Percentiles rank a stretch among this genome's conserved stretches.
Conservation (phyloP, 2,113 vertebrate species). For the Lampris megalopsis region DNA sequence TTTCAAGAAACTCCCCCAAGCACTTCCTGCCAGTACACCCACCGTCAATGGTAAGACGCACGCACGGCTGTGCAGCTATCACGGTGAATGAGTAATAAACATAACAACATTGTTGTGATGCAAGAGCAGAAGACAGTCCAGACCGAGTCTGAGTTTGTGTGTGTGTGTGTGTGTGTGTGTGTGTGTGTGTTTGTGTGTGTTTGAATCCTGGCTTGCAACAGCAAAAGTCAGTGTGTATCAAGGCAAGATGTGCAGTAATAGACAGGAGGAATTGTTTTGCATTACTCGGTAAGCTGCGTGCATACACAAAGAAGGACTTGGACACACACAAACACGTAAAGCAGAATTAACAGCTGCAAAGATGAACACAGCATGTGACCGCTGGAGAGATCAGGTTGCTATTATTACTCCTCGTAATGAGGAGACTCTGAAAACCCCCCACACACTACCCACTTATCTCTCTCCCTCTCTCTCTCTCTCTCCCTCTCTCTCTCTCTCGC, state of each 20-base stretch:
- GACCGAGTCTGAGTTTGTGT: constrained; percentile 19
- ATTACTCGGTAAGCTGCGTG: not conserved
- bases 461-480: not conserved
- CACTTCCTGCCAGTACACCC: not conserved
- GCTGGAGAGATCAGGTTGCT: constrained; percentile 43
- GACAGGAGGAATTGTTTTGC: too few relatives aligned
- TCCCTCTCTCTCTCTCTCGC: not conserved
- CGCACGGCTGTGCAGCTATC: constrained; percentile 1
- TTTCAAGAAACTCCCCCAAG: constrained; percentile 12
- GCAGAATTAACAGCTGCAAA: constrained; percentile 58
- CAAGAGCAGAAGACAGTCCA: not conserved
- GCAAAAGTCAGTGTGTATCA: too few relatives aligned
- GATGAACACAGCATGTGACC: constrained; percentile 44
- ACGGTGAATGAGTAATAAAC: constrained; percentile 3
- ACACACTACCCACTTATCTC: constrained; percentile 1
- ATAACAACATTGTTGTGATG: not conserved
- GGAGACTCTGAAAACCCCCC: constrained; percentile 20
- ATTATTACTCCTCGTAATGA: constrained; percentile 57
- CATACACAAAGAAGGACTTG: constrained; percentile 21
- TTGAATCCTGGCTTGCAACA: not conserved
- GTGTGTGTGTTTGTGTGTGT: constrained; percentile 17
- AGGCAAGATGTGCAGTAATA: too few relatives aligned
- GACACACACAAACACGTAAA: constrained; percentile 30
- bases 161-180: too few relatives aligned
- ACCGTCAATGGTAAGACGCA: constrained; percentile 3